phyloP scores from a whole-genome alignment of 2,113 vertebrate species.

The Oostethus manadensis region DNA sequence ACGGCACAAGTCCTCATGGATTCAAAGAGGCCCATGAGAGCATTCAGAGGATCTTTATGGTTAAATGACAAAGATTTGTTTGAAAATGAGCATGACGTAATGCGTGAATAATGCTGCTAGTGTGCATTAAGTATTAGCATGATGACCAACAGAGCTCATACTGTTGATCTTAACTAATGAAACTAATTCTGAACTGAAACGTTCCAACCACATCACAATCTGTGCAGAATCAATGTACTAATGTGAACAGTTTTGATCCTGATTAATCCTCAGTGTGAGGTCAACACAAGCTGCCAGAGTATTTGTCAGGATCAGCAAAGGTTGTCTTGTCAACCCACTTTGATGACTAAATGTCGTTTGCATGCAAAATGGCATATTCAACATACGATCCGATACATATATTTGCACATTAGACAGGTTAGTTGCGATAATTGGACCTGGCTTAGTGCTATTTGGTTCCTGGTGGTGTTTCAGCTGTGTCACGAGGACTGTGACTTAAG shows the following conservation, averaged over 20 bases:
- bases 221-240: conserved; percentile 24
- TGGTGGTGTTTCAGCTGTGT: conserved; percentile 41
- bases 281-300: conserved; percentile 15
- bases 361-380: background rate
- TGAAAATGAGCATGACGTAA: conserved; percentile 28
- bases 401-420: conserved; percentile 11
- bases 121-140: conserved; percentile 27
- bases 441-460: conserved; percentile 57
- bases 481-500: conserved; percentile 54
- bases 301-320: conserved; percentile 9
- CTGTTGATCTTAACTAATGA: conserved; percentile 36
- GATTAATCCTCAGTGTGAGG: conserved; percentile 21
- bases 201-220: conserved; percentile 11
- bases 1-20: conserved; percentile 35
- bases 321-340: conserved; percentile 6
- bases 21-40: conserved; percentile 20
- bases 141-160: conserved; percentile 39
- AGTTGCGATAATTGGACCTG: conserved; percentile 47
- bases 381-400: background rate
- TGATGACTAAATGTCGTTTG: background rate
- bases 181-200: conserved; percentile 25
- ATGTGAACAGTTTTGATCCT: conserved; percentile 15
- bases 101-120: conserved; percentile 32
- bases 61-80: conserved; percentile 23
- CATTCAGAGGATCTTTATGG: conserved; percentile 25